Evolutionary conservation across 2,888 invertebrate genomes (phyloP), one percentile per base, ranked within the genome.

Genomic region (Cephalotes varians): DNA sequence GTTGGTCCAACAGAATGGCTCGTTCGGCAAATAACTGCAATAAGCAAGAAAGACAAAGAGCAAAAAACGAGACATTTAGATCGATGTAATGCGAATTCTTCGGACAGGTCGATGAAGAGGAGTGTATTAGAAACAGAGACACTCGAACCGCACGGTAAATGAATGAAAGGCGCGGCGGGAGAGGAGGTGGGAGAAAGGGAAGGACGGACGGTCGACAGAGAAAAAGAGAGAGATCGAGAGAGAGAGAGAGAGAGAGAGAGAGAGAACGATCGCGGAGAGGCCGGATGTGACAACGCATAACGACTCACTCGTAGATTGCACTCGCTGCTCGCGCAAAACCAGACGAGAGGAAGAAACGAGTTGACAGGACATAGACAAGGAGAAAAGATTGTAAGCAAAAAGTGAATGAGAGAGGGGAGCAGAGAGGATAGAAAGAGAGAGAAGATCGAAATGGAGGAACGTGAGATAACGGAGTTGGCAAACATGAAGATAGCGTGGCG

Each of bases 401-500:
- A 40, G 9, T n/a, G 64, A 67, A 37, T 69, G 67, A 40, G 28
- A 15, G 34, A 28, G 9, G 60, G 37, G 51, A 31, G 51, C 37
- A 31, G 74, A 47, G 37, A 49, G 28, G 73, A 65, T 62, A 76
- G 86, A 85, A 85, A 67, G 84, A 86, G 86, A 87, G 87, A 86
- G 81, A 79, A 81, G 80, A 90, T 87, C 74, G 85, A 88, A 87
- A 87, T 88, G 89, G 91, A 90, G 91, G 91, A 91, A 91, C 90
- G 90, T 91, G 91, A 93, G 94, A 94, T 94, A 94, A 93, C 93
- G 91, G 94, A 93, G 93, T 93, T 93, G 93, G 93, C 93, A 94
- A 94, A 93, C 93, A 94, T 72, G 86, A 90, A 93, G 94, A 93
- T 94, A 94, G 92, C 89, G 87, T 86, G 86, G 90, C 91, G 81